Conservation (phyloP, 2,113 vertebrate genomes). For the Labeo rohita region DNA sequence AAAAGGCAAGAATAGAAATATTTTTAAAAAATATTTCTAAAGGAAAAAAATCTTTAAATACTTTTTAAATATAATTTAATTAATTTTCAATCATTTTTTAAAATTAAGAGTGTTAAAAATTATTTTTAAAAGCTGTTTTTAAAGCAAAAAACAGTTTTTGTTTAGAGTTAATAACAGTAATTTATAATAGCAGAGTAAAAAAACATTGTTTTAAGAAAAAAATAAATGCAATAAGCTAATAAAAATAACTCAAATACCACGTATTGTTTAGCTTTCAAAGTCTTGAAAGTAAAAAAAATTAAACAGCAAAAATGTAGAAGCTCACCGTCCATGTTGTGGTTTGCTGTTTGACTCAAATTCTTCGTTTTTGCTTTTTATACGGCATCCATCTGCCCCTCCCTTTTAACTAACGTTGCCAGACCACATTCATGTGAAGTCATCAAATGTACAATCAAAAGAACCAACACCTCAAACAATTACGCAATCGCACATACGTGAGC, state of each 20-base stretch:
- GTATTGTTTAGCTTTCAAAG: background rate
- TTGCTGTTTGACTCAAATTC: background rate
- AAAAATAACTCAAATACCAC: background rate
- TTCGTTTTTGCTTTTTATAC: background rate
- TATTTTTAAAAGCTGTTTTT: background rate
- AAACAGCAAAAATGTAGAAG: background rate
- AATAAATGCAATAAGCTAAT: background rate
- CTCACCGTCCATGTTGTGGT: constrained; percentile 7
- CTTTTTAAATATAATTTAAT: background rate
- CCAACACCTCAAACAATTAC: background rate
- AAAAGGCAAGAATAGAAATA: background rate
- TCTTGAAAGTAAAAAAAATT: background rate
- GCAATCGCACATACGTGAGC: background rate
- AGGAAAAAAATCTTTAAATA: background rate
- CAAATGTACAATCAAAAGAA: background rate
- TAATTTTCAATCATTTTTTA: background rate
- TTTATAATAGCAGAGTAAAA: background rate
- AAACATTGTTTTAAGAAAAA: background rate
- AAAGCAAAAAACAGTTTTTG: too few species aligned
- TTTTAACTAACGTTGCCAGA: background rate
- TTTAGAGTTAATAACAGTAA: background rate
- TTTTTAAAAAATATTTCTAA: background rate
- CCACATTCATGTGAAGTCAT: background rate
- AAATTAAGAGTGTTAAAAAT: background rate
- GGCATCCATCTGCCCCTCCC: background rate